Percentiles rank a stretch among this genome's conserved stretches.
phyloP scores from a whole-genome alignment of 2,888 invertebrate genomes.

The Cistogaster globosa region DNA sequence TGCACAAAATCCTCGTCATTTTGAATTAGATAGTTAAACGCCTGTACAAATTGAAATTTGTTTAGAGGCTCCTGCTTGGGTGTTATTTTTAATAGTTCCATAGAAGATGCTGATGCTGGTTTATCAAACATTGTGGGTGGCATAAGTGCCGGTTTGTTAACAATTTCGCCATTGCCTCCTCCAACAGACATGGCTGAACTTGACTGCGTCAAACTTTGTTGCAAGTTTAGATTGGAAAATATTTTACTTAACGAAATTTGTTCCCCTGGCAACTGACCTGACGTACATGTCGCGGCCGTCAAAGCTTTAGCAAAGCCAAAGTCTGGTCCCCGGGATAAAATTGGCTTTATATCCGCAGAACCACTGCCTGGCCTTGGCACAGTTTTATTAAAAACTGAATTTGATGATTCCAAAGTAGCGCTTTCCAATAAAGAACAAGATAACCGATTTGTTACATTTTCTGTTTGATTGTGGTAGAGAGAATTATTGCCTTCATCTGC shows the following conservation, averaged over 20 bases:
- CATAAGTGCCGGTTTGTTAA: slow-evolving; percentile 89
- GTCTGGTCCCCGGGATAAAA: slow-evolving; percentile 57
- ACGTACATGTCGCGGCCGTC: slow-evolving; percentile 63
- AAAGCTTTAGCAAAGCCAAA: slow-evolving; percentile 62
- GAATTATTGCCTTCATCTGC: slow-evolving; percentile 76
- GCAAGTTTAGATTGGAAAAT: slow-evolving; percentile 65
- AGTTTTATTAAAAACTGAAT: slow-evolving; percentile 50
- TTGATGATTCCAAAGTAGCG: slow-evolving; percentile 41
- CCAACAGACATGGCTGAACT: slow-evolving; percentile 18
- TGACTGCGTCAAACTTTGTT: slow-evolving; percentile 49
- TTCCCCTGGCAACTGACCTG: slow-evolving; percentile 59
- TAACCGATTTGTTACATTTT: slow-evolving; percentile 56
- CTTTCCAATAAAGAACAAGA: slow-evolving; percentile 64
- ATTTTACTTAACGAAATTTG: slow-evolving; percentile 69
- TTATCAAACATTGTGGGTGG: slow-evolving; percentile 93
- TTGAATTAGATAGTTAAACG: slow-evolving; percentile 92
- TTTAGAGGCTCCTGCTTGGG: slow-evolving; percentile 88
- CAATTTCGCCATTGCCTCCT: slow-evolving; percentile 41
- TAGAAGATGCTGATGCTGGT: slow-evolving; percentile 78
- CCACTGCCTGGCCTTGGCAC: slow-evolving; percentile 42
- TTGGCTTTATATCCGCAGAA: slow-evolving; percentile 42
- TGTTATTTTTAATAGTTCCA: slow-evolving; percentile 56
- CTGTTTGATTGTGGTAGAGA: slow-evolving; percentile 36
- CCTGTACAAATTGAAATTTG: slow-evolving; percentile 94
- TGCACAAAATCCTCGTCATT: slow-evolving; percentile 94